Conservation (phyloP, 2,888 invertebrate species). For the Pogonocherus hispidulus region DNA sequence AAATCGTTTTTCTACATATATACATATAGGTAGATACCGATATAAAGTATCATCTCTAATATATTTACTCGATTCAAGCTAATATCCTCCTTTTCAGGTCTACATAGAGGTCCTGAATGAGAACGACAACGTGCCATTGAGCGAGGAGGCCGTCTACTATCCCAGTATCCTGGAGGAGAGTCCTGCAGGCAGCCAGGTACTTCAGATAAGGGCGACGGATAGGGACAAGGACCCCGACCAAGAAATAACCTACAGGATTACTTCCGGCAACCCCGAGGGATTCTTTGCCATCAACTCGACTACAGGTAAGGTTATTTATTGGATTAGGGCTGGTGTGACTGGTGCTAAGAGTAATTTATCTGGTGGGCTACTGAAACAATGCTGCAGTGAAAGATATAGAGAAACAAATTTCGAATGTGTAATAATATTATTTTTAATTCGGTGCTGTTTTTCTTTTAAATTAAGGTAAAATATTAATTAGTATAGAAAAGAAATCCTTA, state of each 20-base stretch:
- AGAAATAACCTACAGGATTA: slow-evolving; percentile 84
- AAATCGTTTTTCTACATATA: too few species aligned
- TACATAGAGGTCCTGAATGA: slow-evolving; percentile 89
- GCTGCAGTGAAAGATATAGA: neutral
- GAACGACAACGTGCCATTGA: slow-evolving; percentile 96
- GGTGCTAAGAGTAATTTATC: neutral
- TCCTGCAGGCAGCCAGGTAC: slow-evolving; percentile 79
- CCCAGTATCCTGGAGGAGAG: slow-evolving; percentile 87
- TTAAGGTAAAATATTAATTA: too few species aligned
- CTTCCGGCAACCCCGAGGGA: slow-evolving; percentile 92
- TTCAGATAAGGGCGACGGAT: slow-evolving; percentile 84
- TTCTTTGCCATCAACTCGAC: slow-evolving; percentile 89
- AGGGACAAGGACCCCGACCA: slow-evolving; percentile 80
- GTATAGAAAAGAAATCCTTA: too few species aligned
- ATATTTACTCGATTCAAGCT: neutral
- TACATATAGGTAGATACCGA: too few species aligned
- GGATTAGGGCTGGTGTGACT: slow-evolving; percentile 11
- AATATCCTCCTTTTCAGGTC: slow-evolving; percentile 71
- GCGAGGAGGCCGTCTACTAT: slow-evolving; percentile 88
- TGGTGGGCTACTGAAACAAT: too few species aligned
- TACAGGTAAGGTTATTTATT: slow-evolving; percentile 76
- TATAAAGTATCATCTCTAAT: too few species aligned
- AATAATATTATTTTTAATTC: too few species aligned
- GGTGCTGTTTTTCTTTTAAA: too few species aligned
- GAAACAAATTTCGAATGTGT: neutral